Evolutionary conservation across 2,888 invertebrate genomes (phyloP).

Genomic region (Pollenia labialis): DNA sequence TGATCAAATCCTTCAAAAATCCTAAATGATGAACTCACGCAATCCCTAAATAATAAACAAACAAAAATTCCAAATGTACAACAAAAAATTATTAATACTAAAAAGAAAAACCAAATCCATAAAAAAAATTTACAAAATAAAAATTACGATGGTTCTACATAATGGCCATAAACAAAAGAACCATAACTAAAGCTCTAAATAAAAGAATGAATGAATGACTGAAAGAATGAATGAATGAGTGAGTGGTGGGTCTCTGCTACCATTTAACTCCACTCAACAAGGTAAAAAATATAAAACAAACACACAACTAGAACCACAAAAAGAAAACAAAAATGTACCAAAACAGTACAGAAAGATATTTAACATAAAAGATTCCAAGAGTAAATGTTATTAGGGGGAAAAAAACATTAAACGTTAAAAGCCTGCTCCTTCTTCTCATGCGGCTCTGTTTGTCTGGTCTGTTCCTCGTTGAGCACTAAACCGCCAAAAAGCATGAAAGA

Average conservation of each 20-base stretch:
- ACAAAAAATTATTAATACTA: constrained; percentile 10
- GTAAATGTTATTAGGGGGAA: background rate
- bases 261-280: background rate
- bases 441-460: background rate
- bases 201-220: background rate
- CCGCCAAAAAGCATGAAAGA: background rate
- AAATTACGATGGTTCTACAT: background rate
- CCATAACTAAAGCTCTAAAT: background rate
- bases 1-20: background rate
- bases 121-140: background rate
- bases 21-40: background rate
- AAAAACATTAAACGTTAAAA: constrained; percentile 15
- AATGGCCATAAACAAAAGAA: constrained; percentile 12
- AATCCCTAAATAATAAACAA: background rate
- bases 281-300: background rate
- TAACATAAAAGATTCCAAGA: background rate
- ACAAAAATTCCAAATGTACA: constrained; percentile 12
- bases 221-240: background rate
- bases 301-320: background rate
- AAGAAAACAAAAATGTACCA: background rate
- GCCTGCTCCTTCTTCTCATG: background rate
- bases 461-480: background rate
- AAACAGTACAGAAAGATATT: background rate
- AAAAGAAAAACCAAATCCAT: background rate
- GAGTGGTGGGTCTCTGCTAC: background rate